Conservation (phyloP, 2,888 invertebrate genomes). For the Napeogenes inachia region DNA sequence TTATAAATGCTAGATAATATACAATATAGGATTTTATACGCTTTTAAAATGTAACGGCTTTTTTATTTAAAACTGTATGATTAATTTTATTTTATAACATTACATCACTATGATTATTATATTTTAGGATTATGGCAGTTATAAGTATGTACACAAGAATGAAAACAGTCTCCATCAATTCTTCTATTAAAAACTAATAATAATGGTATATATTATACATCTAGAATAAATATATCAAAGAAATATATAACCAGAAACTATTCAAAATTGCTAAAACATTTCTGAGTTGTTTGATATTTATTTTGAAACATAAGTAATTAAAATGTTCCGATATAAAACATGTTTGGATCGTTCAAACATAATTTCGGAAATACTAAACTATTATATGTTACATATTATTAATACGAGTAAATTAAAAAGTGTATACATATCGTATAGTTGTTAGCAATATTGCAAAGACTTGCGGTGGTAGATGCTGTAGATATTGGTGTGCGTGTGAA, state of each 20-base stretch:
- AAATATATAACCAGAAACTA: too few species aligned
- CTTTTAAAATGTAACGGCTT: not conserved
- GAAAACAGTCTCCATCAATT: constrained; percentile 3
- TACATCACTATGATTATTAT: not conserved
- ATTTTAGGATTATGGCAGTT: not conserved
- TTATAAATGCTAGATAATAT: constrained; percentile 2
- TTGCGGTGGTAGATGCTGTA: constrained; percentile 58
- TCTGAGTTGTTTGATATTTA: too few species aligned
- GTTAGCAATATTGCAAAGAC: constrained; percentile 57
- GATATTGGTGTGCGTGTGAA: constrained; percentile 61
- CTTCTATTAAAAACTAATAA: not conserved
- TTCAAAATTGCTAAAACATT: too few species aligned
- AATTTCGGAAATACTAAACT: too few species aligned
- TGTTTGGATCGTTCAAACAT: too few species aligned
- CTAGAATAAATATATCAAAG: too few species aligned
- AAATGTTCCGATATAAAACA: too few species aligned
- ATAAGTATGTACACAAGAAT: constrained; percentile 1
- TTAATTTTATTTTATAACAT: constrained; percentile 1
- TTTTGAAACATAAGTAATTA: too few species aligned
- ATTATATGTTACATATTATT: not conserved
- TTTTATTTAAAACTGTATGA: not conserved
- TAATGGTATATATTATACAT: not conserved
- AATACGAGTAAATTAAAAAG: constrained; percentile 38
- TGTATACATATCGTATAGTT: constrained; percentile 53
- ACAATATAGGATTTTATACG: not conserved